Evolutionary conservation across 2,113 vertebrate genomes (phyloP), one percentile per base, ranked within the genome.

Genomic region (Acrocephalus arundinaceus): DNA sequence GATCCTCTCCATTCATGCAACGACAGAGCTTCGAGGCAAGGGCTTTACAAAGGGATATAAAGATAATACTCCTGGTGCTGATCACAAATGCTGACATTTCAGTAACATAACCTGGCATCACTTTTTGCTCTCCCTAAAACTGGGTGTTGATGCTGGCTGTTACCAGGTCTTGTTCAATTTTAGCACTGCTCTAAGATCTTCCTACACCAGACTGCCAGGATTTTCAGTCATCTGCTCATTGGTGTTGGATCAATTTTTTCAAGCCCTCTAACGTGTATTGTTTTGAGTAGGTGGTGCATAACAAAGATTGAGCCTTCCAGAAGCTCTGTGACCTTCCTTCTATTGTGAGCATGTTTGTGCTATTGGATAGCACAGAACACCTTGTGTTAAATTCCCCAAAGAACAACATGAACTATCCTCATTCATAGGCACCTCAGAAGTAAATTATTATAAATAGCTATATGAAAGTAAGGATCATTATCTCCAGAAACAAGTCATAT

Each of bases 231-330:
- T 30, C 46, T 31, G 35, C 17, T 90, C 59, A 12, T 18, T 72
- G 41, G 20, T 15, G 22, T 23, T 85, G 55, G 67, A 73, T 66
- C 41, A 27, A 54, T 55, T 89, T 87, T 95, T 92, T 22, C 72
- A 95, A 95, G 57, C 23, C n/a, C 65, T 89, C 45, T 90, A 84
- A 52, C 41, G 55, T 5, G 25, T 8, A 87, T 74, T 81, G 63
- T 92, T 93, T 90, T 55, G 70, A 87, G 67, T 49, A 89, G 75
- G 57, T 81, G 90, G 41, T 68, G 86, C 93, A 62, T 74, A 89
- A 78, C 72, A 52, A 84, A 78, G 65, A 84, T 3, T 27, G 76
- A 85, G 62, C 66, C 74, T 62, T 62, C 70, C 75, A 62, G 66
- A 90, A 93, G 57, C 62, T 72, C 76, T 8, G 31, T 58, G 92